These are phyloP conservation scores for Pogonophryne albipinna DNA, from an alignment of 2,797 vertebrate species.

Conservation along the genomic window DNA sequence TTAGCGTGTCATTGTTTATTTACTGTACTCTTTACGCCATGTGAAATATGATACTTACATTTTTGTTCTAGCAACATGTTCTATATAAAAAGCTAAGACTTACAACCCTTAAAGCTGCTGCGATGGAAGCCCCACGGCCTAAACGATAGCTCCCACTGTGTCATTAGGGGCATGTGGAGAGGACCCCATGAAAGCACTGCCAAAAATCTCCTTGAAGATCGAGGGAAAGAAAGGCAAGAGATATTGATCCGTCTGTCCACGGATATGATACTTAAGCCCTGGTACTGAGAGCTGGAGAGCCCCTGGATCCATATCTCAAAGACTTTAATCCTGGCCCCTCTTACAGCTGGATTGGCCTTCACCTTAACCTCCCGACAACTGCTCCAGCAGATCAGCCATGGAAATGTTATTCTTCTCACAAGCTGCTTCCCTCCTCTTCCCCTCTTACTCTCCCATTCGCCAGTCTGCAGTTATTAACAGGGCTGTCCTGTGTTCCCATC, in stretches of 20 bases:
- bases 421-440: slow-evolving; percentile 57
- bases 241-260: slow-evolving; percentile 98
- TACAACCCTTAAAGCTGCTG: slow-evolving; percentile 50
- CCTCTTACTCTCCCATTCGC: slow-evolving; percentile 22
- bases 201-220: slow-evolving; percentile 95
- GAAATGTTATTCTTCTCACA: slow-evolving; percentile 84
- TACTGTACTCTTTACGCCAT: slow-evolving; percentile 44
- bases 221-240: slow-evolving; percentile 87
- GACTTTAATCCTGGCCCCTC: slow-evolving; percentile 92
- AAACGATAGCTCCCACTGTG: slow-evolving; percentile 89
- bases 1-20: slow-evolving; percentile 15
- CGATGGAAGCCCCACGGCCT: slow-evolving; percentile 79
- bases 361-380: slow-evolving; percentile 89
- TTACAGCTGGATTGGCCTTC: slow-evolving; percentile 88
- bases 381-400: slow-evolving; percentile 89
- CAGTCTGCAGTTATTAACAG: slow-evolving; percentile 62
- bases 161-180: slow-evolving; percentile 88
- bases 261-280: slow-evolving; percentile 96
- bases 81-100: slow-evolving; percentile 58
- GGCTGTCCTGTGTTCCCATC: slow-evolving; percentile 66
- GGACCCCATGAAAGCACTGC: slow-evolving; percentile 88
- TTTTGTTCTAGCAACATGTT: slow-evolving; percentile 48
- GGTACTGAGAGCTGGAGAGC: slow-evolving; percentile 92
- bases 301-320: slow-evolving; percentile 92
- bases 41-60: slow-evolving; percentile 40